Percentiles rank a stretch among this genome's conserved stretches.
phyloP scores from a whole-genome alignment of 2,797 vertebrate species.

The Channa striata region DNA sequence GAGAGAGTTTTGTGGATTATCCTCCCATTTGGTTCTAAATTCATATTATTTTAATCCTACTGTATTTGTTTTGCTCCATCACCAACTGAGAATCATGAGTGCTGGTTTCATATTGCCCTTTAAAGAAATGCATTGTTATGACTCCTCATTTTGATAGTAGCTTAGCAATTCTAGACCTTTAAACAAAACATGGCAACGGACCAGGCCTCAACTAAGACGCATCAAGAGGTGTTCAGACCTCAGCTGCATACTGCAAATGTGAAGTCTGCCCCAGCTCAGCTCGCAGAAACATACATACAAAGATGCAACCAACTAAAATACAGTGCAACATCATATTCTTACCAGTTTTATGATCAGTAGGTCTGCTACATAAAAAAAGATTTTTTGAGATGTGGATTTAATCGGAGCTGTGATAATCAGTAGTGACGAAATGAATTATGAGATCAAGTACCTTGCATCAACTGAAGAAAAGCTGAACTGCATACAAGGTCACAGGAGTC shows the following conservation, averaged over 20 bases:
- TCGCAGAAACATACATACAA: background rate
- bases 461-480: background rate
- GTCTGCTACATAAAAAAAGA: constrained; percentile 4
- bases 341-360: constrained; percentile 5
- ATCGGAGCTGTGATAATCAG: too few species aligned
- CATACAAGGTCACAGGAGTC: background rate
- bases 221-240: background rate
- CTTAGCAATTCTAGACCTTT: constrained; percentile 3
- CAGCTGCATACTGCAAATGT: background rate
- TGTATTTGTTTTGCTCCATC: background rate
- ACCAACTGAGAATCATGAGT: background rate
- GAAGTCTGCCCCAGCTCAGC: background rate
- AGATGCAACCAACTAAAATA: background rate
- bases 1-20: background rate
- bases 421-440: too few species aligned
- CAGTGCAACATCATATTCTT: background rate
- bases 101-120: constrained; percentile 12
- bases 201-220: background rate
- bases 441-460: too few species aligned
- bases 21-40: background rate
- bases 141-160: constrained; percentile 7
- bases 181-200: too few species aligned
- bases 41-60: background rate
- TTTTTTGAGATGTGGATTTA: too few species aligned
- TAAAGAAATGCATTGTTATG: background rate